These are phyloP conservation scores for Drosophila fuyamai DNA, from an alignment of 1,140 invertebrate genomes.

Conservation along the genomic window DNA sequence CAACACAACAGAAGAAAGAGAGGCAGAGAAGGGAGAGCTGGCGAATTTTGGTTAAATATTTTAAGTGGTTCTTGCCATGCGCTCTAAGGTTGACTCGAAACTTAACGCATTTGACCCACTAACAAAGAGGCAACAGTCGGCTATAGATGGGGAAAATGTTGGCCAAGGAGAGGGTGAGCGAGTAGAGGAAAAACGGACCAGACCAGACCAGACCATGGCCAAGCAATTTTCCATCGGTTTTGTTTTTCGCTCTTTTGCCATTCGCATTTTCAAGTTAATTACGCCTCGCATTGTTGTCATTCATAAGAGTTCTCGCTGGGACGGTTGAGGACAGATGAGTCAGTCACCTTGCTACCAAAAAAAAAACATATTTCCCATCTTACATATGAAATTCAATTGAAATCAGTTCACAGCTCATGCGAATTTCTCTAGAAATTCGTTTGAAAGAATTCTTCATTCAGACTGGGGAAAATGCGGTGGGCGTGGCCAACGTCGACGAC, in stretches of 20 bases:
- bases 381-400: constrained; percentile 33
- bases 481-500: constrained; percentile 54
- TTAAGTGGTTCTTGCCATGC: constrained; percentile 78
- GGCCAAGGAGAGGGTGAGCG: constrained; percentile 22
- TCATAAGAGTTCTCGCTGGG: constrained; percentile 54
- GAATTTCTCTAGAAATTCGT: constrained; percentile 63
- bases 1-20: constrained; percentile 27
- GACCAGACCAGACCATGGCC: constrained; percentile 40
- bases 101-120: constrained; percentile 80
- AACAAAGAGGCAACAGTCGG: constrained; percentile 29
- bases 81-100: constrained; percentile 68
- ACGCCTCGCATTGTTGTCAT: constrained; percentile 72
- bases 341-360: constrained; percentile 40
- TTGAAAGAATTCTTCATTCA: constrained; percentile 56
- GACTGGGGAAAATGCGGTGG: constrained; percentile 47
- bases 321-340: constrained; percentile 39
- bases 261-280: constrained; percentile 72
- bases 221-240: constrained; percentile 53
- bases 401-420: constrained; percentile 54
- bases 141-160: constrained; percentile 30
- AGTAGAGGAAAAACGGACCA: constrained; percentile 14
- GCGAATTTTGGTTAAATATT: constrained; percentile 73
- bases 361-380: constrained; percentile 9
- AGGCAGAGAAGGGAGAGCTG: constrained; percentile 24
- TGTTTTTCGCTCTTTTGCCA: constrained; percentile 35